Evolutionary conservation across 1,140 invertebrate genomes (phyloP).

Genomic region (Ceratina calcarata): DNA sequence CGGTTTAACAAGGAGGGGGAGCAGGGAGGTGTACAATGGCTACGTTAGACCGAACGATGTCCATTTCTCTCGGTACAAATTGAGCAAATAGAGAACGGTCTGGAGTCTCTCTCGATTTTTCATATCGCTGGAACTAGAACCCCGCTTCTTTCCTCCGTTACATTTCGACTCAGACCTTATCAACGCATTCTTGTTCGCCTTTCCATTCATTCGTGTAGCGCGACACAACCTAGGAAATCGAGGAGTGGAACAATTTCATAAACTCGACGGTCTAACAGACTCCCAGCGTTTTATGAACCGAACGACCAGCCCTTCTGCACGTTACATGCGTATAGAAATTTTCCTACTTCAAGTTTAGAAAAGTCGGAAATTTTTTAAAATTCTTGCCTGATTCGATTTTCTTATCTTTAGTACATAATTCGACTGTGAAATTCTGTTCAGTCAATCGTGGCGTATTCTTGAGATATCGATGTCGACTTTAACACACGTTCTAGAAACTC

Average conservation of each 20-base stretch:
- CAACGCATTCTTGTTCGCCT: constrained; percentile 31
- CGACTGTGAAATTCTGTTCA: too few species aligned
- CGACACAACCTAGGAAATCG: background rate
- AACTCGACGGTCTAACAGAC: constrained; percentile 29
- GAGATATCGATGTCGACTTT: too few species aligned
- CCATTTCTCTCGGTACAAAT: constrained; percentile 30
- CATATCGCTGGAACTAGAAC: background rate
- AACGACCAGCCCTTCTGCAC: background rate
- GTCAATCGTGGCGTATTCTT: too few species aligned
- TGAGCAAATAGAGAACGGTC: constrained; percentile 13
- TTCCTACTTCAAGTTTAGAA: too few species aligned
- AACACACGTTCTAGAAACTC: background rate
- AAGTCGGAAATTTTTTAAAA: too few species aligned
- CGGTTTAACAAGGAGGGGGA: constrained; percentile 14
- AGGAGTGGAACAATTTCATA: constrained; percentile 39
- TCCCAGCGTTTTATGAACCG: constrained; percentile 6
- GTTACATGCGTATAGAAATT: background rate
- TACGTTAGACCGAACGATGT: constrained; percentile 18
- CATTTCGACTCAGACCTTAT: constrained; percentile 32
- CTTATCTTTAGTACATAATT: too few species aligned
- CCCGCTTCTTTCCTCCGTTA: background rate
- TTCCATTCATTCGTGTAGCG: constrained; percentile 21
- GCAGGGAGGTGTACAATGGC: background rate
- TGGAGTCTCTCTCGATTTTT: constrained; percentile 23
- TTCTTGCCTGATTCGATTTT: too few species aligned